phyloP scores from a whole-genome alignment of 2,888 invertebrate genomes.

The Coronaproctus castanopsis region DNA sequence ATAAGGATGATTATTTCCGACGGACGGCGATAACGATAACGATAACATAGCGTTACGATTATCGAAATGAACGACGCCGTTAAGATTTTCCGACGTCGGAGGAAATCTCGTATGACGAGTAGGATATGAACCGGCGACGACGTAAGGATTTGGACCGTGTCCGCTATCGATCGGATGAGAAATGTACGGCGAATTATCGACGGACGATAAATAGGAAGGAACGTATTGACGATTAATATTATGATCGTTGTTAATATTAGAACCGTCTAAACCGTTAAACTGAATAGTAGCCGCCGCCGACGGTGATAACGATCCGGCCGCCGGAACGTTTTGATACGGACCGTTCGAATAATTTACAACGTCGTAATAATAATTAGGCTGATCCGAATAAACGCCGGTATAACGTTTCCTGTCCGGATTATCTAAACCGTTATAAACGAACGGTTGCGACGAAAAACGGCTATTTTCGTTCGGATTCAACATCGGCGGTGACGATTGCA shows the following conservation, averaged over 20 bases:
- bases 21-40: background rate
- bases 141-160: background rate
- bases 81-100: no score
- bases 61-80: no score
- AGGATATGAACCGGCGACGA: background rate
- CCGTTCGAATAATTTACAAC: no score
- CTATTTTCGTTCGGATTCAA: background rate
- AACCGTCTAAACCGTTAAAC: no score
- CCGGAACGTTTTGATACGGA: no score
- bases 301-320: background rate
- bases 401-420: no score
- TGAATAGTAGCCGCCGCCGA: background rate
- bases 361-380: background rate
- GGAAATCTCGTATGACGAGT: background rate
- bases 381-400: background rate
- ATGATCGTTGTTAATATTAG: no score
- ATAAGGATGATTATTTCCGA: conserved; percentile 2
- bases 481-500: background rate
- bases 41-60: background rate
- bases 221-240: no score
- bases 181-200: background rate
- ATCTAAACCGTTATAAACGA: no score
- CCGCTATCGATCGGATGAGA: background rate
- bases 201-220: no score
- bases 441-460: no score